A percentile compares a stretch with the other conserved stretches of the same genome.
phyloP scores from a whole-genome alignment of 2,113 vertebrate species.

The Turnix velox region DNA sequence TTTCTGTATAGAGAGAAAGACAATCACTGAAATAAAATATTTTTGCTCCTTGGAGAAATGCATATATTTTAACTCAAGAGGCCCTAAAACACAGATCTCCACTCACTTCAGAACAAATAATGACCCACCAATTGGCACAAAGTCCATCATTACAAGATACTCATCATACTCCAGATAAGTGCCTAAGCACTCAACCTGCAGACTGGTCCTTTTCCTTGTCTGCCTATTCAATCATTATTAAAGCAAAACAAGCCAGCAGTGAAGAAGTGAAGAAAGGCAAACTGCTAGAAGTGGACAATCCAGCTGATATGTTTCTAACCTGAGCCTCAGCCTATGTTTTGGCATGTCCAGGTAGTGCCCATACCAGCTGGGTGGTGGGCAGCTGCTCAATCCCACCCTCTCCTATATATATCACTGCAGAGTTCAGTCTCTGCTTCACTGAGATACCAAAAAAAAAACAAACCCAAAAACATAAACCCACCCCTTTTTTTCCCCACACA shows the following conservation, averaged over 20 bases:
- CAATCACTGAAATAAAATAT: slow-evolving; percentile 5
- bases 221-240: background rate
- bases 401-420: background rate
- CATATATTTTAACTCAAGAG: background rate
- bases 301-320: background rate
- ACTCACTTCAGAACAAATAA: slow-evolving; percentile 17
- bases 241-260: background rate
- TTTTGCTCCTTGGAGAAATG: slow-evolving; percentile 29
- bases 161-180: background rate
- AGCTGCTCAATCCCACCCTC: background rate
- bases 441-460: background rate
- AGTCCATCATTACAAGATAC: background rate
- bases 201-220: background rate
- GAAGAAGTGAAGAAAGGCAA: background rate
- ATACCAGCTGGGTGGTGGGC: background rate
- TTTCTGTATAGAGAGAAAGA: background rate
- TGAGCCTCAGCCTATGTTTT: background rate
- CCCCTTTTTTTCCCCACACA: background rate
- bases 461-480: too few species aligned
- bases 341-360: background rate
- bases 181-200: background rate
- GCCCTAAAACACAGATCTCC: background rate
- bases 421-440: background rate
- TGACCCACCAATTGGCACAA: background rate
- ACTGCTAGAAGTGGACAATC: background rate